Evolutionary conservation across 2,888 invertebrate genomes (phyloP).

Genomic region (Acanthopleura granulata): DNA sequence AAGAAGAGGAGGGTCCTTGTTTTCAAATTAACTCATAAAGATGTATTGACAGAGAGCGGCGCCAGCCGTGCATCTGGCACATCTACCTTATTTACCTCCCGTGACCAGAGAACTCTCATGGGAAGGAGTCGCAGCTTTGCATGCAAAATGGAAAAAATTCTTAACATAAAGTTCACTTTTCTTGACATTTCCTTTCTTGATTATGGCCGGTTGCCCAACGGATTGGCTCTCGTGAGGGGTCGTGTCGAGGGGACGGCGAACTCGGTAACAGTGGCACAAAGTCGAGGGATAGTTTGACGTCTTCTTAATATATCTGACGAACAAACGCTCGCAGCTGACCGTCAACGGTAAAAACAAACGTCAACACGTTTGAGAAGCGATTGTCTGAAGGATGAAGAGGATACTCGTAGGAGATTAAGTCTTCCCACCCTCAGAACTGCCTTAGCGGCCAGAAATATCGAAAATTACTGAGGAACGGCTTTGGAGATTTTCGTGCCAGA

Average conservation of each 20-base stretch:
- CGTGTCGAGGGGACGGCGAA: too few relatives aligned
- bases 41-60: too few relatives aligned
- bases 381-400: background rate
- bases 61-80: too few relatives aligned
- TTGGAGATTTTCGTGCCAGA: conserved; percentile 8
- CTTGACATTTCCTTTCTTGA: too few relatives aligned
- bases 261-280: background rate
- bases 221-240: too few relatives aligned
- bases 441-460: conserved; percentile 12
- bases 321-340: background rate
- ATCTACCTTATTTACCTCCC: too few relatives aligned
- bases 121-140: too few relatives aligned
- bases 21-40: conserved; percentile 3
- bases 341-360: conserved; percentile 10
- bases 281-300: conserved; percentile 2
- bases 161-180: too few relatives aligned
- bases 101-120: too few relatives aligned
- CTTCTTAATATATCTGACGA: background rate
- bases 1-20: background rate
- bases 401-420: background rate
- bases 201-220: too few relatives aligned
- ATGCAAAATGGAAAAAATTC: too few relatives aligned
- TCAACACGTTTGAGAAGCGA: conserved; percentile 10
- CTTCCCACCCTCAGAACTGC: background rate
- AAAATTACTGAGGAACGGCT: conserved; percentile 7